These are phyloP conservation scores for Incurvaria masculella DNA, from an alignment of 2,888 invertebrate species.

Conservation along the genomic window DNA sequence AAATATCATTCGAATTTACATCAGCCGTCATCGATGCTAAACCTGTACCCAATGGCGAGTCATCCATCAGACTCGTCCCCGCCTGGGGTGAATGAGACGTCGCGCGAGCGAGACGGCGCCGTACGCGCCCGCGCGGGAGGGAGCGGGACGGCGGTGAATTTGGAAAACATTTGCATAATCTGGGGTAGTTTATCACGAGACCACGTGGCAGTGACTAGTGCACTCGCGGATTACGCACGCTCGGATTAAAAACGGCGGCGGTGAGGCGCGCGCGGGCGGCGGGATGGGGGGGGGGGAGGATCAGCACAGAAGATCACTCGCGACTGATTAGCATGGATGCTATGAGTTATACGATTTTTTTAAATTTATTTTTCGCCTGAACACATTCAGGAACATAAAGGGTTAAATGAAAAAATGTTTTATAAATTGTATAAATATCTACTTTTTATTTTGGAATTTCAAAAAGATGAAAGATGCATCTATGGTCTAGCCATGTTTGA, in stretches of 20 bases:
- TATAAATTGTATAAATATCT: no score
- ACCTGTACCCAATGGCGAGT: conserved; percentile 56
- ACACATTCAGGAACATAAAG: no score
- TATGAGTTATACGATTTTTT: no score
- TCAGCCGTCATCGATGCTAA: conserved; percentile 31
- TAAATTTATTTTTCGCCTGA: no score
- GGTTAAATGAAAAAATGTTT: no score
- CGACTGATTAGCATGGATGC: no score
- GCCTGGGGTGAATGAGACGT: conserved; percentile 42
- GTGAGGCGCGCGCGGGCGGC: background rate
- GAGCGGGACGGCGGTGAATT: conserved; percentile 36
- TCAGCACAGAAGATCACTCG: no score
- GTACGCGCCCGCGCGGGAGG: conserved; percentile 20
- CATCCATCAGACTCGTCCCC: conserved; percentile 50
- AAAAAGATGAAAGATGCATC: no score
- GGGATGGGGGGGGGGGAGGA: background rate
- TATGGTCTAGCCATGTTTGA: no score
- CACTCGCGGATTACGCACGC: conserved; percentile 46
- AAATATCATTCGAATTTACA: background rate
- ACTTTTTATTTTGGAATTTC: no score
- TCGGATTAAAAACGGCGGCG: conserved; percentile 1
- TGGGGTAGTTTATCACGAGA: conserved; percentile 56
- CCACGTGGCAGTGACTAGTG: conserved; percentile 57
- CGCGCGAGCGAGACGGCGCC: conserved; percentile 26
- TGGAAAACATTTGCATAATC: conserved; percentile 54